These are phyloP conservation scores for Archips crataeganus DNA, from an alignment of 2,888 invertebrate genomes.

Conservation along the genomic window DNA sequence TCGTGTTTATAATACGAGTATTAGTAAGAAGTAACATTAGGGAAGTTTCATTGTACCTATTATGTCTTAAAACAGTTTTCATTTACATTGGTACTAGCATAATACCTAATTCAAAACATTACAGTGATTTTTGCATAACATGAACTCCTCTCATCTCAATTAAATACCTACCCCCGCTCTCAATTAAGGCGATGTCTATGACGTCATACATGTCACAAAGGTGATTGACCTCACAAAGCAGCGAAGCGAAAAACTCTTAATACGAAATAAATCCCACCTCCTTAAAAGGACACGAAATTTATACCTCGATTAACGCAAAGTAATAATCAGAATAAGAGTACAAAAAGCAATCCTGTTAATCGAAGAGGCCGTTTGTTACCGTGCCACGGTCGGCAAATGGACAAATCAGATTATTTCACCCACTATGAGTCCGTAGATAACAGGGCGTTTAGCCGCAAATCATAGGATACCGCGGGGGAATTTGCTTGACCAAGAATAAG, in stretches of 20 bases:
- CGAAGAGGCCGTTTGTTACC: constrained; percentile 77
- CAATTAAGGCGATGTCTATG: too few species aligned
- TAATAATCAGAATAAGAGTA: constrained; percentile 65
- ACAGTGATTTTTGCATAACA: too few species aligned
- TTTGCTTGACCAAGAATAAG: background rate
- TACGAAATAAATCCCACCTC: constrained; percentile 25
- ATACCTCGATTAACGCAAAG: constrained; percentile 44
- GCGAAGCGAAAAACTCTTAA: constrained; percentile 12
- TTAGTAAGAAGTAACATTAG: too few species aligned
- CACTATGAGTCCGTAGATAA: constrained; percentile 82
- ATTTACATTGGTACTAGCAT: too few species aligned
- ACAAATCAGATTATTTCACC: constrained; percentile 86
- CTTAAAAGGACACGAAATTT: constrained; percentile 38
- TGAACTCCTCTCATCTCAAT: too few species aligned
- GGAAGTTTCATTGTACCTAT: too few species aligned
- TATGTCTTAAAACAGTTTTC: too few species aligned
- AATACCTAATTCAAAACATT: too few species aligned
- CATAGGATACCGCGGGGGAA: constrained; percentile 12
- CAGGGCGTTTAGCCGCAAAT: constrained; percentile 53
- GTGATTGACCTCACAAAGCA: background rate
- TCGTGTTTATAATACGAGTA: too few species aligned
- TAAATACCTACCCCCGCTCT: background rate
- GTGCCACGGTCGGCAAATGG: constrained; percentile 78
- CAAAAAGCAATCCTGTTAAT: constrained; percentile 83
- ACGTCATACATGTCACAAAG: background rate